Base-by-base conservation (phyloP, 2,797 vertebrate species). In the Selene dorsalis region DNA sequence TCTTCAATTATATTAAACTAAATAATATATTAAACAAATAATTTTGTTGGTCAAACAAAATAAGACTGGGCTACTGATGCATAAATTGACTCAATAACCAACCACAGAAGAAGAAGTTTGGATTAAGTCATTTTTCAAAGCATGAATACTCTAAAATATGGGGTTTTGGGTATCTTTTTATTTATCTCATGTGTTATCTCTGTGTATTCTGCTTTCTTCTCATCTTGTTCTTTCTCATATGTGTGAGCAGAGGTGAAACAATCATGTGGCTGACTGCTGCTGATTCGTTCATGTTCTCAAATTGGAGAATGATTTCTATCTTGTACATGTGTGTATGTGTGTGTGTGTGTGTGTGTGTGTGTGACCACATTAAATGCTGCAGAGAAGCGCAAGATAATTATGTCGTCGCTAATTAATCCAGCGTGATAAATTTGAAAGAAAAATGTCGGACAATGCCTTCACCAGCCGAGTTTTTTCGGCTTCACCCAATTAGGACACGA, bases 401-500 rank as follows among this genome's bases (percentile, higher is more conserved):
- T 70, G 73, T 82, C 63, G 4, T n/a, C n/a, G 60, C 76, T 79
- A 77, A 88, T 90, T 85, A 91, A 80, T 82, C 82, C 74, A 41
- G 65, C 10, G 16, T 65, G 85, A 89, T 84, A 73, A 80, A 70
- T 77, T 22, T 69, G 67, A 85, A 79, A 69, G 22, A 72, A 55
- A 79, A 75, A 68, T 71, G 65, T 55, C 3, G 11, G 57, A 84
- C 75, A 74, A 75, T 77, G 79, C 17, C 52, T 76, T 73, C 62
- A 43, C 22, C 26, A 48, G 28, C 28, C 8, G 20, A 56, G 7
- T 20, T 28, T 28, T 61, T 14, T 56, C 2, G 8, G 55, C 47
- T 68, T 87, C 52, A 41, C 14, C 56, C 22, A 74, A 73, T 88
- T 78, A 77, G 35, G 28, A 67, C 32, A 60, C n/a, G n/a, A 73